A percentile compares a stretch with the other conserved stretches of the same genome.
Conservation (phyloP, 2,797 vertebrate species). For the Sphenodon punctatus region DNA sequence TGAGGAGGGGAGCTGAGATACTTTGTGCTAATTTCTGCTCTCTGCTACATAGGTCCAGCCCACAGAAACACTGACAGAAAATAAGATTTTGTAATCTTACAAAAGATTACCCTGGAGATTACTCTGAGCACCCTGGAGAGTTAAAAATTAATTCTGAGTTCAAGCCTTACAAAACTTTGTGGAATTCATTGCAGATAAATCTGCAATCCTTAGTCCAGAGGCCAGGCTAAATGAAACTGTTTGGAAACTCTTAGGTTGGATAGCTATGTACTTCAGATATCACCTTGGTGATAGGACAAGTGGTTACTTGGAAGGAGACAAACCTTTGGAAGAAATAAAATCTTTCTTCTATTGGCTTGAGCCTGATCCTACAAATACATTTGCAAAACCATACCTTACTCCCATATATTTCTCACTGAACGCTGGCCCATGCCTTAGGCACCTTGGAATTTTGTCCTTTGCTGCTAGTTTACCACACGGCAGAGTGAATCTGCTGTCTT, state of each 20-base stretch:
- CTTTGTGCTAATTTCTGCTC: background rate
- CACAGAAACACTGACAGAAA: background rate
- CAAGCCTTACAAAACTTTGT: background rate
- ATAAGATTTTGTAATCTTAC: background rate
- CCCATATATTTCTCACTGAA: too few relatives aligned
- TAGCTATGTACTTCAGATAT: background rate
- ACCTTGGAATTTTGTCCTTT: too few relatives aligned
- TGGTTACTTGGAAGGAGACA: background rate
- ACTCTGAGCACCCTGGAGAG: background rate
- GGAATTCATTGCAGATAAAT: background rate
- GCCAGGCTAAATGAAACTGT: background rate
- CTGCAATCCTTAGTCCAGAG: background rate
- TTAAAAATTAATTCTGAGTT: background rate
- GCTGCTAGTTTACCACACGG: too few relatives aligned
- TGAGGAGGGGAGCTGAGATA: background rate
- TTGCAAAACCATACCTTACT: too few relatives aligned
- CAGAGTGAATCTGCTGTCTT: too few relatives aligned
- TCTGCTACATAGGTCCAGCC: background rate
- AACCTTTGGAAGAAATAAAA: too few relatives aligned
- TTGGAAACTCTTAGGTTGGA: background rate
- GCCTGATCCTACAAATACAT: too few relatives aligned
- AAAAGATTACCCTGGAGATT: background rate
- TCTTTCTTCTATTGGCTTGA: too few relatives aligned
- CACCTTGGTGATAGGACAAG: background rate
- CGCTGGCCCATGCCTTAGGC: too few relatives aligned